Percentiles rank a stretch among this genome's conserved stretches.
These are phyloP conservation scores for Cygnus olor DNA, from an alignment of 2,797 vertebrate genomes.

Conservation along the genomic window DNA sequence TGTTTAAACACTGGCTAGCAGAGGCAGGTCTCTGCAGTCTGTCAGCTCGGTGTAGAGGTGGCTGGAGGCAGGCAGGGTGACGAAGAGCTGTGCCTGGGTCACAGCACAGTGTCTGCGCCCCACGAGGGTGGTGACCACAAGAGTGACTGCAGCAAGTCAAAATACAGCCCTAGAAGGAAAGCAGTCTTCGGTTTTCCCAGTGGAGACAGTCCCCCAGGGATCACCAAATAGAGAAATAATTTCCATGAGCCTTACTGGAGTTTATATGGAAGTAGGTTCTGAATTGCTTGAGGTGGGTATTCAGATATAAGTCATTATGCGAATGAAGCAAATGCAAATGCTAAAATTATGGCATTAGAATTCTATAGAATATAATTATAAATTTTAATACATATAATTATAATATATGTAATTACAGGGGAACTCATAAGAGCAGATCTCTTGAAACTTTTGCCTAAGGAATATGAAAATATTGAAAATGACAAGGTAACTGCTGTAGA, in stretches of 20 bases:
- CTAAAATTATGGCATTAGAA: not conserved
- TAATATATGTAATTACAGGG: not conserved
- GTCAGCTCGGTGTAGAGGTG: rapidly evolving
- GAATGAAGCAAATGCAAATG: not conserved
- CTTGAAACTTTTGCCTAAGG: not conserved
- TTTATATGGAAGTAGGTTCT: conserved; percentile 40
- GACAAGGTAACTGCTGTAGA: not conserved
- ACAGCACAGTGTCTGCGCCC: rapidly evolving
- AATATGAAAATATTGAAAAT: not conserved
- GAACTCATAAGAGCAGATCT: not conserved
- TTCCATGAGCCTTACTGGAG: not conserved
- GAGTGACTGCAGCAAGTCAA: not conserved
- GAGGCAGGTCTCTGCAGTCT: not conserved
- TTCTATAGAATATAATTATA: not conserved
- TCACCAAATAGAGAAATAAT: not conserved
- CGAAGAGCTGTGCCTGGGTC: not conserved
- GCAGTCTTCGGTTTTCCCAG: not conserved
- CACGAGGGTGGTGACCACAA: not conserved
- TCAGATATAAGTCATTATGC: conserved; percentile 9
- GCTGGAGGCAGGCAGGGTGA: not conserved
- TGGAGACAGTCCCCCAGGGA: not conserved
- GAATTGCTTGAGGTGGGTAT: conserved; percentile 6
- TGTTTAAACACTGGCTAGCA: not conserved
- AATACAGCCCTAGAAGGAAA: not conserved
- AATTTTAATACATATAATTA: not conserved